Percentiles rank a stretch among this genome's conserved stretches.
phyloP scores from a whole-genome alignment of 1,140 invertebrate species.

The Diploscapter pachys region DNA sequence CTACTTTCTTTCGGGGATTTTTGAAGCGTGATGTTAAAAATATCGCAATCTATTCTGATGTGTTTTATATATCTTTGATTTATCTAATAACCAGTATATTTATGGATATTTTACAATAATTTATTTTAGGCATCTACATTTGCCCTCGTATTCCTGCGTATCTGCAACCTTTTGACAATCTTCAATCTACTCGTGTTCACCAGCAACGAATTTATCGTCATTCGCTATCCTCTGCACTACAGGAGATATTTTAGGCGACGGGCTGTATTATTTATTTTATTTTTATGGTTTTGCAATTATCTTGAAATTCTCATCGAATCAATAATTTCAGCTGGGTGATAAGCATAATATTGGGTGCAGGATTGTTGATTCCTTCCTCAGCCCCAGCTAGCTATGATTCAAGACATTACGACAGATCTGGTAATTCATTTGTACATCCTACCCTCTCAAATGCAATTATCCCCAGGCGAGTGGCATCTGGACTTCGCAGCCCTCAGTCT shows the following conservation, averaged over 20 bases:
- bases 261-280: constrained; percentile 52
- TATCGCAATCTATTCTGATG: neutral
- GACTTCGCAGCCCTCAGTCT: constrained; percentile 36
- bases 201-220: constrained; percentile 57
- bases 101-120: neutral
- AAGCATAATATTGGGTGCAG: constrained; percentile 51
- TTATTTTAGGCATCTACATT: constrained; percentile 29
- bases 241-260: constrained; percentile 52
- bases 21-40: neutral
- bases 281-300: constrained; percentile 39
- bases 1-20: neutral
- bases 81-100: neutral
- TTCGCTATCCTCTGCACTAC: constrained; percentile 58
- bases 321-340: constrained; percentile 50
- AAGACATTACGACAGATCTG: too few species aligned
- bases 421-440: too few species aligned
- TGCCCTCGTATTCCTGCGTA: constrained; percentile 51
- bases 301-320: neutral
- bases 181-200: constrained; percentile 58
- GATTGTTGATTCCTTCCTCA: constrained; percentile 52
- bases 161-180: constrained; percentile 56
- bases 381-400: constrained; percentile 12
- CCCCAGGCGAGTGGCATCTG: constrained; percentile 36
- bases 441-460: constrained; percentile 47
- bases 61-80: neutral